A percentile compares a stretch with the other conserved stretches of the same genome.
phyloP scores from a whole-genome alignment of 2,888 invertebrate genomes.

The Hermaeophaga mercurialis region DNA sequence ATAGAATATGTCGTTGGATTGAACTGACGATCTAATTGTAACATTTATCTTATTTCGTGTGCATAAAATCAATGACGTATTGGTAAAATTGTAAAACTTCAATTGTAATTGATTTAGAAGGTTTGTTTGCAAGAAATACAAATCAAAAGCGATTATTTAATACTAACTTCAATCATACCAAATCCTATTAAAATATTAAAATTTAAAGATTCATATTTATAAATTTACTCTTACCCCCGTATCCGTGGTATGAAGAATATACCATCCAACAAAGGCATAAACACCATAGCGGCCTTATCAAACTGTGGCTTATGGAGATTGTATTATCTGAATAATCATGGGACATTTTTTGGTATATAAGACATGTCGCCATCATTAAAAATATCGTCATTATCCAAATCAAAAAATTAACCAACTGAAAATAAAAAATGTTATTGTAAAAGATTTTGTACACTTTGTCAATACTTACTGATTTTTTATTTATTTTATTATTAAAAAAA shows the following conservation, averaged over 20 bases:
- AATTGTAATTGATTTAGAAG: too few species aligned
- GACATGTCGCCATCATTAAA: conserved; percentile 18
- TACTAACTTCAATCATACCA: not conserved
- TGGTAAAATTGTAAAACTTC: too few species aligned
- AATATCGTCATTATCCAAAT: conserved; percentile 32
- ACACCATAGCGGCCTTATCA: conserved; percentile 37
- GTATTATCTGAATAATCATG: conserved; percentile 1
- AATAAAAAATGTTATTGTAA: conserved; percentile 1
- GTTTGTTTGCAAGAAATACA: not conserved
- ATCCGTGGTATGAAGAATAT: conserved; percentile 38
- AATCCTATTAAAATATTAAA: not conserved
- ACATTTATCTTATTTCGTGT: too few species aligned
- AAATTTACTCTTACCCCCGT: conserved; percentile 35
- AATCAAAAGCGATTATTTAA: not conserved
- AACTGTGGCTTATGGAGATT: conserved; percentile 5
- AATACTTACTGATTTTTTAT: not conserved
- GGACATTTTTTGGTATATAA: conserved; percentile 25
- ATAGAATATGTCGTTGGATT: too few species aligned
- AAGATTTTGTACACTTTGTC: not conserved
- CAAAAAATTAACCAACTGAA: conserved; percentile 30
- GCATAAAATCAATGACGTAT: too few species aligned
- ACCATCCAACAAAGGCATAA: conserved; percentile 38
- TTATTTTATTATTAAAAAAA: conserved; percentile 15
- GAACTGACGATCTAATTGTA: too few species aligned
- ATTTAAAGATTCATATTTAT: not conserved